These are phyloP conservation scores for Calephelis nemesis DNA, from an alignment of 1,140 invertebrate species.

Conservation along the genomic window DNA sequence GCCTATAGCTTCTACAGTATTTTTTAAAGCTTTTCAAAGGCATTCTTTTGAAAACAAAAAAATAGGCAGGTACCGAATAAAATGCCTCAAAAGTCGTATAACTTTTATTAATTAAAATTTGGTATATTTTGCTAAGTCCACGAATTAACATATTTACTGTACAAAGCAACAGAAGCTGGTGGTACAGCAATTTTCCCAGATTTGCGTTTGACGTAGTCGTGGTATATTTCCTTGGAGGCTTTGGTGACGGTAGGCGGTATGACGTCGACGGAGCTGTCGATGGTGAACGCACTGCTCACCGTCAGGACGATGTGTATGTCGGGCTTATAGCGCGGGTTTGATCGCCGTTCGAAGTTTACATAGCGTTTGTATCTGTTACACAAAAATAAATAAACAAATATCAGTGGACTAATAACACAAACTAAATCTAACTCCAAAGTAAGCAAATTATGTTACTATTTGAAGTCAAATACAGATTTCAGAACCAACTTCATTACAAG, in stretches of 20 bases:
- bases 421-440: too few species aligned
- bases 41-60: too few species aligned
- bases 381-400: neutral
- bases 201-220: slow-evolving; percentile 81
- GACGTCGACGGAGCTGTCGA: slow-evolving; percentile 78
- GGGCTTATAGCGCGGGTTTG: slow-evolving; percentile 74
- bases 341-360: slow-evolving; percentile 79
- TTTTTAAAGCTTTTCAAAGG: too few species aligned
- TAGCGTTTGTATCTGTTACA: slow-evolving; percentile 87
- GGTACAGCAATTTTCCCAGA: slow-evolving; percentile 48
- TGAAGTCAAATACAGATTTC: too few species aligned
- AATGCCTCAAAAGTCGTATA: neutral
- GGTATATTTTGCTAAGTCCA: neutral
- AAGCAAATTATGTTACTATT: too few species aligned
- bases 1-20: too few species aligned
- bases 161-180: slow-evolving; percentile 48
- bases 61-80: neutral
- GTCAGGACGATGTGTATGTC: slow-evolving; percentile 76
- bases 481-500: too few species aligned
- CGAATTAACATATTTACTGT: slow-evolving; percentile 66
- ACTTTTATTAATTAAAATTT: neutral
- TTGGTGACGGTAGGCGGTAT: slow-evolving; percentile 82
- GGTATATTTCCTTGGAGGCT: slow-evolving; percentile 83
- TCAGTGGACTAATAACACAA: too few species aligned
- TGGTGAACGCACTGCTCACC: slow-evolving; percentile 80